Evolutionary conservation across 2,888 invertebrate species (phyloP), one percentile per base, ranked within the genome.

Genomic region (Phaonia tiefii): DNA sequence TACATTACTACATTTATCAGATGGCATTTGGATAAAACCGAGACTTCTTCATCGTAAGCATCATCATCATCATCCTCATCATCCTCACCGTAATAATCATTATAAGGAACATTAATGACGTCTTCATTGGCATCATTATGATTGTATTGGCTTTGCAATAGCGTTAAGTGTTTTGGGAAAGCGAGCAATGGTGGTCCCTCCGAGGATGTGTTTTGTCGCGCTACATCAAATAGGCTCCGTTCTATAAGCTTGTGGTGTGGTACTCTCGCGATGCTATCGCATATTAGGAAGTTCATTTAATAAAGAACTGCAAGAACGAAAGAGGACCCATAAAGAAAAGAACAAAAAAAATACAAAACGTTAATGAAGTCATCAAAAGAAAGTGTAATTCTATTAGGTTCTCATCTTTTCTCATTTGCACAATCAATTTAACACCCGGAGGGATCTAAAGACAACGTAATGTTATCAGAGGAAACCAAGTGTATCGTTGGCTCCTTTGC

Each of bases 281-380:
- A 69, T 56, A 54, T 69, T 56, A 69, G 69, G 42, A 69, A 56
- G 54, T 56, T 69, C 56, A 69, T 56, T 69, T 69, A 69, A 69
- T 69, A 69, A 69, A 22, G 15, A 51, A n/a, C n/a, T 31, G 31
- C 31, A 31, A 31, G 8, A 8, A 31, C 3, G 31, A 31, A 31
- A 31, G 4, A 31, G 31, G 4, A 8, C n/a, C 20, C 3, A 31
- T 31, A 8, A 39, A 63, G 31, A 63, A 17, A 39, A 10, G 13
- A 58, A 60, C n/a, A 66, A 66, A n/a, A 46, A 65, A 22, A 17
- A 42, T n/a, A 37, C 37, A 63, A 63, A 66, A 15, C 69, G 20
- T 42, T 69, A 69, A 69, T 69, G 69, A 69, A 56, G 69, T 56
- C 69, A 69, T 69, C 69, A 69, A 54, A 69, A 56, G 69, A 69